Percentiles rank a stretch among this genome's conserved stretches.
Conservation (phyloP, 2,113 vertebrate genomes). For the Forbesichthys agassizii region DNA sequence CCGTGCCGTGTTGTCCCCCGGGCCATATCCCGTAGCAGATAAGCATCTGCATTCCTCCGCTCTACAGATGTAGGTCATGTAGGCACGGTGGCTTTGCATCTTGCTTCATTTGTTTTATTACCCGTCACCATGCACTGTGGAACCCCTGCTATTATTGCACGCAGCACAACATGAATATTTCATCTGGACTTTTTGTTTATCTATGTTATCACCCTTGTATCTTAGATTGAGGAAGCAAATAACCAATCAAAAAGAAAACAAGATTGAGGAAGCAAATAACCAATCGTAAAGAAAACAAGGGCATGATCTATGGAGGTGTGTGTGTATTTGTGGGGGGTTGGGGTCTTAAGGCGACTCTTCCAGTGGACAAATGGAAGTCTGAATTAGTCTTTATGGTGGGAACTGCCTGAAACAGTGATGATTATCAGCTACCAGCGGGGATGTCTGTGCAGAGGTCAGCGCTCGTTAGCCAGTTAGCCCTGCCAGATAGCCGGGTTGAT, state of each 20-base stretch:
- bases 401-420: conserved; percentile 51
- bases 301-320: conserved; percentile 19
- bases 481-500: conserved; percentile 32
- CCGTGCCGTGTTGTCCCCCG: conserved; percentile 48
- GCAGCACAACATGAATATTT: conserved; percentile 37
- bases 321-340: neutral
- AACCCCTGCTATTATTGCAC: conserved; percentile 30
- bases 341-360: conserved; percentile 28
- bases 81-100: conserved; percentile 35
- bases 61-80: conserved; percentile 68
- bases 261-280: conserved; percentile 12
- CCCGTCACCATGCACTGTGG: conserved; percentile 39
- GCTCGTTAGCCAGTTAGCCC: conserved; percentile 29
- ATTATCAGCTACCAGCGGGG: conserved; percentile 47
- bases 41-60: conserved; percentile 58
- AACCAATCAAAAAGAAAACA: conserved; percentile 20
- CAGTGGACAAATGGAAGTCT: conserved; percentile 26
- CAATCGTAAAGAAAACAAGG: conserved; percentile 24
- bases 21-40: conserved; percentile 61
- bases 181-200: conserved; percentile 6
- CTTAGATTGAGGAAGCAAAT: neutral
- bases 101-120: conserved; percentile 56
- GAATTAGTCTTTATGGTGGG: conserved; percentile 47
- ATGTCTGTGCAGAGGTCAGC: conserved; percentile 44
- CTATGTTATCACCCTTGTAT: conserved; percentile 14